Evolutionary conservation across 30 jellyfish, hydroid and myxozoan genomes (phyloP).

Genomic region (Hydractinia symbiolongicarpus): DNA sequence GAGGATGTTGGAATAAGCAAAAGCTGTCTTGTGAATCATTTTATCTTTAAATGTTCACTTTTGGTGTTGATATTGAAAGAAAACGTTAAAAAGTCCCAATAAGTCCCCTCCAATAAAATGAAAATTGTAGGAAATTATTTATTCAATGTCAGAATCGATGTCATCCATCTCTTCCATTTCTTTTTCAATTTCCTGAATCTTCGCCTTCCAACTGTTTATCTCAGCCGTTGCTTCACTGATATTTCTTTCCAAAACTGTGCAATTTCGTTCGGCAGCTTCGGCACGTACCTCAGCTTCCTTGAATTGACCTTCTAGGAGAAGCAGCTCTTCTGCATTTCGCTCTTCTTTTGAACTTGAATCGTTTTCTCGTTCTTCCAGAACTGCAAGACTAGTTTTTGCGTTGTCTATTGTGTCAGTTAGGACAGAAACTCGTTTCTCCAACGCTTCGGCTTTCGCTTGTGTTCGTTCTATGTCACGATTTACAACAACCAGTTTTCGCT

Average conservation of each 20-base stretch:
- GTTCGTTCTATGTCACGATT: slow-evolving; percentile 63
- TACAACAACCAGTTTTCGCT: slow-evolving; percentile 69
- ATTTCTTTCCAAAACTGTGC: slow-evolving; percentile 56
- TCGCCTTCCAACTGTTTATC: slow-evolving; percentile 51
- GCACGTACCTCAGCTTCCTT: slow-evolving; percentile 83
- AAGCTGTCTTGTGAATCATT: no score
- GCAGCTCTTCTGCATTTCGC: slow-evolving; percentile 68
- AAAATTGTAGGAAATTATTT: no score
- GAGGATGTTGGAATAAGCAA: no score
- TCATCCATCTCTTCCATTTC: slow-evolving; percentile 76
- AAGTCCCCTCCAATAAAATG: no score
- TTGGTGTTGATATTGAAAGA: no score
- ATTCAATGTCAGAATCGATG: not conserved
- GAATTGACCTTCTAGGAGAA: slow-evolving; percentile 63
- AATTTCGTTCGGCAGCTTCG: slow-evolving; percentile 86
- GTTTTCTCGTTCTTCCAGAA: slow-evolving; percentile 71
- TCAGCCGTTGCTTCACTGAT: slow-evolving; percentile 58
- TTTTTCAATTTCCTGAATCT: slow-evolving; percentile 51
- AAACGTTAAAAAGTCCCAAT: no score
- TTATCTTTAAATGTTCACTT: no score
- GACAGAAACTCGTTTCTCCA: slow-evolving; percentile 58
- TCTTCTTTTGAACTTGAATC: slow-evolving; percentile 64
- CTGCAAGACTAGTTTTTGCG: slow-evolving; percentile 60
- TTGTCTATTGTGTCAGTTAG: slow-evolving; percentile 65
- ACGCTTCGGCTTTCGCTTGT: slow-evolving; percentile 41